These are phyloP conservation scores for Elysia chlorotica DNA, from an alignment of 1,140 invertebrate genomes.

Conservation along the genomic window DNA sequence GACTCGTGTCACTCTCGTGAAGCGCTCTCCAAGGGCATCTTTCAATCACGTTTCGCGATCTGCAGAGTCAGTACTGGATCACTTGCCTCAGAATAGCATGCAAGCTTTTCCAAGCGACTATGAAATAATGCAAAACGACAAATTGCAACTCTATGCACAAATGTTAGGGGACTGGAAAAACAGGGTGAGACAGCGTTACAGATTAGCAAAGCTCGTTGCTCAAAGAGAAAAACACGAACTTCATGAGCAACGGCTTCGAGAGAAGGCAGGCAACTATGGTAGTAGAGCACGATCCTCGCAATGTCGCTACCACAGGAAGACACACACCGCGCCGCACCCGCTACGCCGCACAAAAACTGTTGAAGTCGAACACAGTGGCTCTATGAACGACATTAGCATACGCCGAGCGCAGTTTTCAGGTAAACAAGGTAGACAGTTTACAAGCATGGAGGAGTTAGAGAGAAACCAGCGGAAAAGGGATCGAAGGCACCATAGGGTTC, in stretches of 20 bases:
- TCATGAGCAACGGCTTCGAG: too few species aligned
- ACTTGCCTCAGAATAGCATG: too few species aligned
- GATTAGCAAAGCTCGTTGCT: neutral
- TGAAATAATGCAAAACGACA: too few species aligned
- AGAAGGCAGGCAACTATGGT: too few species aligned
- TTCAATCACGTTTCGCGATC: too few species aligned
- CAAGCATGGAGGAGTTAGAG: neutral
- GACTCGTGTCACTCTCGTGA: too few species aligned
- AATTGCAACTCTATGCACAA: neutral
- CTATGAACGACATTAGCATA: neutral
- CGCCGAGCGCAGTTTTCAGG: neutral
- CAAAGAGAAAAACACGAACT: too few species aligned
- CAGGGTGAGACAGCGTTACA: neutral
- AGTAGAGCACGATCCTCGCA: neutral
- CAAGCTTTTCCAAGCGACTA: too few species aligned
- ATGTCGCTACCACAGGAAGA: neutral
- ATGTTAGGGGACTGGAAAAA: neutral
- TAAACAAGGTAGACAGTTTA: neutral
- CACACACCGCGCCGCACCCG: neutral
- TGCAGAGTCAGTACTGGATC: too few species aligned
- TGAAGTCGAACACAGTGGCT: neutral
- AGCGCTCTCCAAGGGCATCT: too few species aligned
- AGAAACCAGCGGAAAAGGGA: too few species aligned
- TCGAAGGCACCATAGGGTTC: too few species aligned
- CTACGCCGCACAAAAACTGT: neutral